These are phyloP conservation scores for Onychostoma macrolepis DNA, from an alignment of 2,113 vertebrate species.

Conservation along the genomic window DNA sequence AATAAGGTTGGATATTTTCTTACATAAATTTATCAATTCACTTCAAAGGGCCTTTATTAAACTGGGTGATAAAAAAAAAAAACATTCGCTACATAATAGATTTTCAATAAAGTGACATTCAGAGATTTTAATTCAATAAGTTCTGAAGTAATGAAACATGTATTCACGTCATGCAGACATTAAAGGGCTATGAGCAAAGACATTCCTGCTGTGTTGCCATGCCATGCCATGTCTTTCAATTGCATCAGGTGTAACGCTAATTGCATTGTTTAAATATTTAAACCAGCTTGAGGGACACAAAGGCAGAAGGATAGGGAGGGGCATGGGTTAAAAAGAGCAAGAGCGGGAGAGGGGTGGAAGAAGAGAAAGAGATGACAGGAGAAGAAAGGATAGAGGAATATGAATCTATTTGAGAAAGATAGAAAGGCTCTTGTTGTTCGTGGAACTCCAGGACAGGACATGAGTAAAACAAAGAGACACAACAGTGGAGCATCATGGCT, in stretches of 20 bases:
- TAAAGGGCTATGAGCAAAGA: conserved; percentile 16
- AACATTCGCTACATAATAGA: not conserved
- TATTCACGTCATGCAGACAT: not conserved
- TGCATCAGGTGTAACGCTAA: conserved; percentile 57
- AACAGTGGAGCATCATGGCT: conserved; percentile 8
- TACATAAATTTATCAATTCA: no score
- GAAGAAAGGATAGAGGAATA: conserved; percentile 33
- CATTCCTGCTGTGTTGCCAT: conserved; percentile 9
- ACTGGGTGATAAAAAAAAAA: not conserved
- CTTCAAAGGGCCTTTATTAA: not conserved
- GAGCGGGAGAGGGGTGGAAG: not conserved
- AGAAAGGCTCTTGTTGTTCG: conserved; percentile 44
- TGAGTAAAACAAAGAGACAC: conserved; percentile 19
- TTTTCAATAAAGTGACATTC: not conserved
- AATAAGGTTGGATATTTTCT: no score
- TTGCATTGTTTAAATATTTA: conserved; percentile 62
- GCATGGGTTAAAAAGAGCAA: conserved; percentile 7
- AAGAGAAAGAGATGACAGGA: conserved; percentile 17
- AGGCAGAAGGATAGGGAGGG: conserved; percentile 5
- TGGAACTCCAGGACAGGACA: conserved; percentile 33
- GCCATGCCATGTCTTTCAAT: conserved; percentile 29
- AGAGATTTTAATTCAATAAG: not conserved
- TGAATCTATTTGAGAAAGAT: conserved; percentile 33
- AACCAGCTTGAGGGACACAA: conserved; percentile 41
- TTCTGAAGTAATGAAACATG: conserved; percentile 9